A percentile compares a stretch with the other conserved stretches of the same genome.
Conservation (phyloP, 1,140 invertebrate genomes). For the Daktulosphaira vitifoliae region DNA sequence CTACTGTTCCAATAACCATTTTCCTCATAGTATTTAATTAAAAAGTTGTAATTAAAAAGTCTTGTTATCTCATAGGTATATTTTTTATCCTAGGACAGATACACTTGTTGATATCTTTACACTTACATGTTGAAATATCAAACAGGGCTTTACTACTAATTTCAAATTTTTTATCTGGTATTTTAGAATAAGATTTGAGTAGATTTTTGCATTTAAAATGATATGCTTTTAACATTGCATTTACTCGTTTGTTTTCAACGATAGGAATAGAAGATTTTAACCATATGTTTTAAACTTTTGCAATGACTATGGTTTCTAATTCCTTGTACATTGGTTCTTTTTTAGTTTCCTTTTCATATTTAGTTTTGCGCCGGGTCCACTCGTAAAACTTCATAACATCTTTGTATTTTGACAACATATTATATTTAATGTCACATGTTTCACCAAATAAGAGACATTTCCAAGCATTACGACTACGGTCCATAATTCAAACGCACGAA, state of each 20-base stretch:
- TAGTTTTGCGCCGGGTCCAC: neutral
- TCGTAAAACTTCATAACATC: neutral
- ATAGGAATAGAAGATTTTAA: slow-evolving; percentile 17
- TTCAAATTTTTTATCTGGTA: slow-evolving; percentile 7
- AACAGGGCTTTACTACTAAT: neutral
- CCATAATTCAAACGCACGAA: neutral
- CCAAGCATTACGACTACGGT: neutral
- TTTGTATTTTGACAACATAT: neutral
- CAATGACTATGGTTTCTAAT: neutral
- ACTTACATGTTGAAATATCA: slow-evolving; percentile 23
- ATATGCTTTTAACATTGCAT: slow-evolving; percentile 9
- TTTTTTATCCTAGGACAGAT: slow-evolving; percentile 4
- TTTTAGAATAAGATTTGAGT: slow-evolving; percentile 1
- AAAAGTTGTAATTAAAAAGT: slow-evolving; percentile 24
- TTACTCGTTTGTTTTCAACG: neutral
- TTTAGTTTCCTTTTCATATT: neutral
- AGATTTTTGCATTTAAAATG: slow-evolving; percentile 5
- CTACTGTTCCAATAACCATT: slow-evolving; percentile 13
- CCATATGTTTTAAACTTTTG: slow-evolving; percentile 4
- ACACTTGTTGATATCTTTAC: slow-evolving; percentile 9
- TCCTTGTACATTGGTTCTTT: neutral
- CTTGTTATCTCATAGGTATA: neutral
- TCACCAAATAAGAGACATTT: neutral
- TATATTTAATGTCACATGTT: neutral
- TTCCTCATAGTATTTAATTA: neutral